These are phyloP conservation scores for Chionomys nivalis DNA, from an alignment of 2,113 vertebrate species.

Conservation along the genomic window DNA sequence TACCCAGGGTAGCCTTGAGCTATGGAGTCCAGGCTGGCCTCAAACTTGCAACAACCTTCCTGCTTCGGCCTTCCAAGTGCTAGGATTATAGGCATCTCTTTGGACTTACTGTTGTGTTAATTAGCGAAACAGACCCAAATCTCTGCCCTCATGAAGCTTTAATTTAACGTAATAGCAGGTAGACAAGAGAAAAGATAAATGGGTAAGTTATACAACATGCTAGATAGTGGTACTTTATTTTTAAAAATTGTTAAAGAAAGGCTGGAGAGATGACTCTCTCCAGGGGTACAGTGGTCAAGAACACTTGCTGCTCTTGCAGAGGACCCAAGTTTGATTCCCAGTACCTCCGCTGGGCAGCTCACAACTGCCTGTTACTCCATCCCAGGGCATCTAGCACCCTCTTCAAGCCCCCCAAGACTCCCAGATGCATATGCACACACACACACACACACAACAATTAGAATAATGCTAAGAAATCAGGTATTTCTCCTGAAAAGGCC, in stretches of 20 bases:
- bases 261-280: neutral
- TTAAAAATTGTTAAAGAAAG: neutral
- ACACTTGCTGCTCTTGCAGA: neutral
- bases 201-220: neutral
- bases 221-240: neutral
- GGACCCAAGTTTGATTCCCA: neutral
- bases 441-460: neutral
- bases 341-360: neutral
- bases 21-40: neutral
- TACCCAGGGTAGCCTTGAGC: neutral
- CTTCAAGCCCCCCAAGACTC: neutral
- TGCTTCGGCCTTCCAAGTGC: neutral
- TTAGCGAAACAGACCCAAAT: conserved; percentile 24
- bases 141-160: neutral
- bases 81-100: too few relatives aligned
- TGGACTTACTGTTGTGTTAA: neutral
- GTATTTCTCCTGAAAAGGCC: neutral
- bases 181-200: neutral
- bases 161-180: neutral
- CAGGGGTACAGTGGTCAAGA: neutral
- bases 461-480: neutral
- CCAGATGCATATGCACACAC: too few relatives aligned
- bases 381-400: neutral
- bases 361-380: neutral
- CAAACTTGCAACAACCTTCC: neutral